Base-by-base conservation (phyloP, 1,140 invertebrate genomes). In the Drosophila sp. region DNA sequence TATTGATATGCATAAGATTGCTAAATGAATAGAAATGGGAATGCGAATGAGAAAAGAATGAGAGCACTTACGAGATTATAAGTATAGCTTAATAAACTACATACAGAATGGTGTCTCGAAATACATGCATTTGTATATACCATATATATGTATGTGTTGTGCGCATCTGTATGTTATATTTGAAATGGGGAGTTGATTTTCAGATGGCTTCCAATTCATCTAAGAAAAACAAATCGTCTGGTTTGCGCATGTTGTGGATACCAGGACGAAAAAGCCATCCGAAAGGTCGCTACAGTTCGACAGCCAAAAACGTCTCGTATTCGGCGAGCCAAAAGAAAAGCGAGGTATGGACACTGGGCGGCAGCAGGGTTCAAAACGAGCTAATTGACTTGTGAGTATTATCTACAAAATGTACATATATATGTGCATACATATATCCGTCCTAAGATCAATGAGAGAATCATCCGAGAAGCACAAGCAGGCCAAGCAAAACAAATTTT, bases 171-270 rank as follows among this genome's bases (percentile, higher is more conserved):
- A 9, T 29, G 43, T 74, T 46, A 45, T 71, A 21, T 70, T 50
- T 70, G 61, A 7, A 67, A 57, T 25, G 16, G 41, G 61, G 53
- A 34, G 27, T 80, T 79, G 81, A 78, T 69, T 87, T 86, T 51
- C 78, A 86, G 82, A 86, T 86, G 82, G 71, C 82, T 67, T 86
- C 81, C 29, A 72, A 74, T 40, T 59, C 82, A 16, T 72, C 82
- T 48, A 86, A 86, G 59, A 90, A 87, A 78, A 71, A 53, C 64
- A 90, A 90, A 40, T 78, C 84, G 18, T 80, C 79, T 51, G 84
- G 84, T 67, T 72, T 91, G 67, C 90, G 89, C 59, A 80, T 91
- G 21, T 72, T 91, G 63, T 91, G 89, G 90, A 91, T 91, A 83
- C 89, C 90, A 41, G 89, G 90, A 46, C 74, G 81, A 40, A 89